Percentiles rank a stretch among this genome's conserved stretches.
These are phyloP conservation scores for Acanthornis magna DNA, from an alignment of 2,797 vertebrate species.

Conservation along the genomic window DNA sequence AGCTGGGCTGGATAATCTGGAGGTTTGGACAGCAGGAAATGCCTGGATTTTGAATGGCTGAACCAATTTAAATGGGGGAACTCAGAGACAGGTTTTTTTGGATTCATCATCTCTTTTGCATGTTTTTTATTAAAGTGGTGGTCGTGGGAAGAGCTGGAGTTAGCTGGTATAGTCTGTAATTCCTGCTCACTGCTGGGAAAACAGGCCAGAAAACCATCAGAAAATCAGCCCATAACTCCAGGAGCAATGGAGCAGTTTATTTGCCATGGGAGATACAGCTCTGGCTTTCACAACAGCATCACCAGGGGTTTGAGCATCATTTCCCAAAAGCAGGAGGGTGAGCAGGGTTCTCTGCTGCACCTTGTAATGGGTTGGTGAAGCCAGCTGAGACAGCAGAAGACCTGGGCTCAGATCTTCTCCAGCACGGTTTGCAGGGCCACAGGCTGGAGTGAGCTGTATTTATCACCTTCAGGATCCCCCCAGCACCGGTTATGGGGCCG, in stretches of 20 bases:
- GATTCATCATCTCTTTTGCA: neutral
- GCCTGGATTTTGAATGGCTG: neutral
- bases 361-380: neutral
- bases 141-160: neutral
- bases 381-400: neutral
- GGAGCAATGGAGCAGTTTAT: neutral
- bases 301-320: neutral
- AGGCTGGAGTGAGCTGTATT: neutral
- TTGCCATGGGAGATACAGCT: neutral
- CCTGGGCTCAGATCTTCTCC: neutral
- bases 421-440: neutral
- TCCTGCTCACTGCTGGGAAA: neutral
- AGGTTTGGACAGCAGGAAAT: neutral
- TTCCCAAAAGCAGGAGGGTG: neutral
- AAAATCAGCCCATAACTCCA: neutral
- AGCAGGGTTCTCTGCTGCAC: neutral
- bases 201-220: neutral
- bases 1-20: neutral
- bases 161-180: neutral
- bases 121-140: neutral
- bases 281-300: neutral
- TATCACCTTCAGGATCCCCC: neutral
- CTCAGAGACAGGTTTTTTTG: neutral
- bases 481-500: neutral
- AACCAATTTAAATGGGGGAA: neutral